Evolutionary conservation across 2,888 invertebrate species (phyloP).

Genomic region (Neoascia interrupta): DNA sequence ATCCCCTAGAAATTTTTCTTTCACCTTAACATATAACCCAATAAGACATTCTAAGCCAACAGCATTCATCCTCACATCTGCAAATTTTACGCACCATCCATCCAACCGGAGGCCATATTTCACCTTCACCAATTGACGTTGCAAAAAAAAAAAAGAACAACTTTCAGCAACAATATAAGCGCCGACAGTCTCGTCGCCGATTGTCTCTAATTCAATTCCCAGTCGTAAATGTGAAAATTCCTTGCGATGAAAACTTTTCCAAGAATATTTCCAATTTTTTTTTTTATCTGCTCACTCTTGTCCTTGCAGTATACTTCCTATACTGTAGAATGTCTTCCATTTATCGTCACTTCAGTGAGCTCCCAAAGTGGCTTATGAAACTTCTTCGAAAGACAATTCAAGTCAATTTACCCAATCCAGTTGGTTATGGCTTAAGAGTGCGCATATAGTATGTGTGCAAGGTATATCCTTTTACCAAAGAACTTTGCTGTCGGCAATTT

Average conservation of each 20-base stretch:
- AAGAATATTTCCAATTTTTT: constrained; percentile 16
- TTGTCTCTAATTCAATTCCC: constrained; percentile 42
- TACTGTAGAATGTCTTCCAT: neutral
- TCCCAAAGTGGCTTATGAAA: constrained; percentile 38
- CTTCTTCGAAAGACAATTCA: constrained; percentile 28
- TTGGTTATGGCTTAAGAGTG: neutral
- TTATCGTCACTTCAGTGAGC: neutral
- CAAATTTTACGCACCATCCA: constrained; percentile 19
- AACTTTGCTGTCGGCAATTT: constrained; percentile 1
- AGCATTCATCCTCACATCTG: constrained; percentile 15
- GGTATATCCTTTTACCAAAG: neutral
- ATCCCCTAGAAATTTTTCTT: too few relatives aligned
- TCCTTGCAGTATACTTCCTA: neutral
- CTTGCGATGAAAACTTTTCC: neutral
- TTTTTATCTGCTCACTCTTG: too few relatives aligned
- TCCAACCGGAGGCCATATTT: constrained; percentile 18
- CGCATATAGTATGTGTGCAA: neutral
- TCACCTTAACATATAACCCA: too few relatives aligned
- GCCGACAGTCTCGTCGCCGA: constrained; percentile 16
- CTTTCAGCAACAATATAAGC: constrained; percentile 11
- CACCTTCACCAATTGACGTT: constrained; percentile 29
- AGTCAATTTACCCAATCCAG: constrained; percentile 41
- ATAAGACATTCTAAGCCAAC: constrained; percentile 13
- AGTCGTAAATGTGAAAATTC: constrained; percentile 27
- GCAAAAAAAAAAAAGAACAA: neutral